Conservation (phyloP, 2,797 vertebrate genomes). For the Malurus splendens region DNA sequence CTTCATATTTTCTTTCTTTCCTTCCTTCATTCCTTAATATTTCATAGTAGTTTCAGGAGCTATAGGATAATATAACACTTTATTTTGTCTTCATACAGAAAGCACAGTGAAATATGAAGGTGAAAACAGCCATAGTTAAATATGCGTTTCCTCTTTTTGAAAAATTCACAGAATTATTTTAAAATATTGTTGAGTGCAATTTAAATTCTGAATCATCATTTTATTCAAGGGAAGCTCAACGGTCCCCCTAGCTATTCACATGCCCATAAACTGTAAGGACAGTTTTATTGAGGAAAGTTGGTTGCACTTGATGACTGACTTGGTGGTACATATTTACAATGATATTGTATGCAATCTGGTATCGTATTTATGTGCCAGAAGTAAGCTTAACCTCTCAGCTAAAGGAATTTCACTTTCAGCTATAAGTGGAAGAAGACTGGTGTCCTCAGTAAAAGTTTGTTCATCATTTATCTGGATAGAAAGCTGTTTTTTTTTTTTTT, state of each 20-base stretch:
- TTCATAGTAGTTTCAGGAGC: not conserved
- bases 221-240: not conserved
- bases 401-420: not conserved
- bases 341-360: not conserved
- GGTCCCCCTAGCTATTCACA: not conserved
- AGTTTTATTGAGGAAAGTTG: not conserved
- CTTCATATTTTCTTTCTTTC: not conserved
- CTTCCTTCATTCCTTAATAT: not conserved
- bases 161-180: not conserved
- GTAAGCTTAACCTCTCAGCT: not conserved
- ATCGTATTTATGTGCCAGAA: not conserved
- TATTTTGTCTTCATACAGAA: not conserved
- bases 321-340: not conserved
- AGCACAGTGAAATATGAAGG: not conserved
- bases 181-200: not conserved
- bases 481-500: not conserved
- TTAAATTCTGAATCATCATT: slow-evolving; percentile 6
- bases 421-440: not conserved
- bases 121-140: not conserved
- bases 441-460: not conserved
- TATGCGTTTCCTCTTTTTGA: not conserved
- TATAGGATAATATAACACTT: not conserved
- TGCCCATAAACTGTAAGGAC: not conserved
- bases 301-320: not conserved
- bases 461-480: not conserved